Conservation (phyloP, 2,888 invertebrate genomes). For the Conistra vaccinii region DNA sequence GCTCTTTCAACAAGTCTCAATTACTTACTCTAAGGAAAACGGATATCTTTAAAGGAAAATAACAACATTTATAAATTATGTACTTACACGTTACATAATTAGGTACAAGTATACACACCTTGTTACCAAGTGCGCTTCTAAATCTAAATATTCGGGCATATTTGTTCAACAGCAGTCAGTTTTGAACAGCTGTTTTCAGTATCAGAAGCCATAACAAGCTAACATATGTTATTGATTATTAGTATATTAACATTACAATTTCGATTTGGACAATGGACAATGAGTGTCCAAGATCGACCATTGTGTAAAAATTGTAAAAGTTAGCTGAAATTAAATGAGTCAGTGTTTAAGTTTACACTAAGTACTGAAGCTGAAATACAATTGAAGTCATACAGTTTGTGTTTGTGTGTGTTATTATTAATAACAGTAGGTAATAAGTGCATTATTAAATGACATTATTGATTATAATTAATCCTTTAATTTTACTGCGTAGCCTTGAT, state of each 20-base stretch:
- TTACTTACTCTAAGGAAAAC: not conserved
- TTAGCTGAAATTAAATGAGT: constrained; percentile 26
- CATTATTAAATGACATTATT: not conserved
- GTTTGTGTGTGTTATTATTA: not conserved
- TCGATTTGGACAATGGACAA: constrained; percentile 20
- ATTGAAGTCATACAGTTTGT: not conserved
- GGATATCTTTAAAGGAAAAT: not conserved
- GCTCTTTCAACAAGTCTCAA: constrained; percentile 6
- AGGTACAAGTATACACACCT: not conserved
- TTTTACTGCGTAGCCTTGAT: not conserved
- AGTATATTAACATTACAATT: not conserved
- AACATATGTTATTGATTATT: constrained; percentile 3
- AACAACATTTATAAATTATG: not conserved
- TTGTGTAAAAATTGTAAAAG: constrained; percentile 24
- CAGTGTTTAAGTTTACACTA: constrained; percentile 18
- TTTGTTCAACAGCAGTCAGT: not conserved
- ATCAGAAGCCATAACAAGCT: constrained; percentile 2
- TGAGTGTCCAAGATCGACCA: constrained; percentile 10
- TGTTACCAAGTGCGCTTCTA: not conserved
- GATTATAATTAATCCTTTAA: not conserved
- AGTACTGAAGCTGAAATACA: not conserved
- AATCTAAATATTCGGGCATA: not conserved
- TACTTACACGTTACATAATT: not conserved
- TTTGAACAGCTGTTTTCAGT: not conserved
- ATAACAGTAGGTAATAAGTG: not conserved